These are phyloP conservation scores for Tinamus major DNA, from an alignment of 2,797 vertebrate genomes.

Conservation along the genomic window DNA sequence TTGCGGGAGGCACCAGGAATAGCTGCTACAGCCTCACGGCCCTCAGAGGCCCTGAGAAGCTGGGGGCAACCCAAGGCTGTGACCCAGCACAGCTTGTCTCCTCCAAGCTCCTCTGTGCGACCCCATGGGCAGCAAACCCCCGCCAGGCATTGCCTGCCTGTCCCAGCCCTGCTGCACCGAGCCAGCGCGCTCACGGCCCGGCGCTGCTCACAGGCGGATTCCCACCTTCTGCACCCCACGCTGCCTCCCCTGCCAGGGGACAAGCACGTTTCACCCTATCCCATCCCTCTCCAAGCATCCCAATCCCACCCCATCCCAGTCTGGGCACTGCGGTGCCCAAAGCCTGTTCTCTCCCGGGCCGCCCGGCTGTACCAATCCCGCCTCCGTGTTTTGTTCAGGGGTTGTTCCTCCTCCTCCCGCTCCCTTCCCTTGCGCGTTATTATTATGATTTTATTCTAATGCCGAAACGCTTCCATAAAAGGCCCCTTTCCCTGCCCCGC, in stretches of 20 bases:
- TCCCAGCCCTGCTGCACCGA: not conserved
- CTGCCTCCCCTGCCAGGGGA: not conserved
- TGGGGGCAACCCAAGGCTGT: accelerated
- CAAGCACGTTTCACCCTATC: not conserved
- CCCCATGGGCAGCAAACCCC: not conserved
- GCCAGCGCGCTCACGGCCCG: not conserved
- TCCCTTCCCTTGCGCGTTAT: conserved; percentile 59
- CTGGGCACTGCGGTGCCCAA: not conserved
- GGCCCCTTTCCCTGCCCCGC: conserved; percentile 73
- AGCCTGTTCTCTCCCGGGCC: accelerated
- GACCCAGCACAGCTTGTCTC: accelerated
- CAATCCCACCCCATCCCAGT: not conserved
- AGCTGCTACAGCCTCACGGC: not conserved
- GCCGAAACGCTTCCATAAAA: conserved; percentile 73
- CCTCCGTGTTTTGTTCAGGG: conserved; percentile 48
- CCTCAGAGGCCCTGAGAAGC: not conserved
- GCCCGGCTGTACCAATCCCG: not conserved
- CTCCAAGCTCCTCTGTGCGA: accelerated
- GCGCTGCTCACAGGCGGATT: not conserved
- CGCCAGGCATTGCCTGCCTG: not conserved
- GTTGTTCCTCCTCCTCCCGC: conserved; percentile 21
- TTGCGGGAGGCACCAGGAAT: accelerated
- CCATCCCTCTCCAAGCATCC: not conserved
- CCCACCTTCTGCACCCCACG: accelerated
- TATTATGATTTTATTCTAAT: conserved; percentile 76